These are phyloP conservation scores for Micronycteris hirsuta DNA, from an alignment of 2,113 vertebrate species.

Conservation along the genomic window DNA sequence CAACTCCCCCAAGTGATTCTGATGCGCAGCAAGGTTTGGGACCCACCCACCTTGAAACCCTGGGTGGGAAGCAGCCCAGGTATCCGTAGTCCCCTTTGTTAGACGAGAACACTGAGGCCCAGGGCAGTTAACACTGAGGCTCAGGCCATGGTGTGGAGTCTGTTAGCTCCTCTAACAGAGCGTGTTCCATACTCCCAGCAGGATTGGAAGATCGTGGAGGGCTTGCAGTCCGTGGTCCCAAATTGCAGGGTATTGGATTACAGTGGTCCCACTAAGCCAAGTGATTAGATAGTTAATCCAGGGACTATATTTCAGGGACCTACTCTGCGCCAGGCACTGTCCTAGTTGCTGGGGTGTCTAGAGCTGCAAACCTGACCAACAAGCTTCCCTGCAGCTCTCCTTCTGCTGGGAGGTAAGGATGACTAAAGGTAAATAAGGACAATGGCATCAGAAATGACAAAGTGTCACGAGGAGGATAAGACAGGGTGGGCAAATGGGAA, in stretches of 20 bases:
- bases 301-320: background rate
- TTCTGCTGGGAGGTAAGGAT: background rate
- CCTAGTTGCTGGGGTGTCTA: background rate
- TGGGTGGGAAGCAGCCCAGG: background rate
- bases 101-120: background rate
- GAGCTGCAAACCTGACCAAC: background rate
- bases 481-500: background rate
- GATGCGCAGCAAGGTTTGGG: background rate
- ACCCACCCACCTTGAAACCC: background rate
- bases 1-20: background rate
- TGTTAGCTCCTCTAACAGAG: background rate
- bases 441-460: background rate
- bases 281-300: background rate
- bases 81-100: background rate
- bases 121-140: background rate
- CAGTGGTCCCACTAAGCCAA: background rate
- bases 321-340: background rate
- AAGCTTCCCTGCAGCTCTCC: background rate
- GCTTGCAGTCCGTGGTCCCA: background rate
- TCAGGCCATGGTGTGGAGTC: background rate
- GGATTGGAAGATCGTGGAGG: background rate
- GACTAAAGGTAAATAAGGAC: background rate
- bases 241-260: background rate
- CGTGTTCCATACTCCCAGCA: background rate
- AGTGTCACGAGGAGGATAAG: background rate